Evolutionary conservation across 2,113 vertebrate genomes (phyloP).

Genomic region (Microcebus murinus): DNA sequence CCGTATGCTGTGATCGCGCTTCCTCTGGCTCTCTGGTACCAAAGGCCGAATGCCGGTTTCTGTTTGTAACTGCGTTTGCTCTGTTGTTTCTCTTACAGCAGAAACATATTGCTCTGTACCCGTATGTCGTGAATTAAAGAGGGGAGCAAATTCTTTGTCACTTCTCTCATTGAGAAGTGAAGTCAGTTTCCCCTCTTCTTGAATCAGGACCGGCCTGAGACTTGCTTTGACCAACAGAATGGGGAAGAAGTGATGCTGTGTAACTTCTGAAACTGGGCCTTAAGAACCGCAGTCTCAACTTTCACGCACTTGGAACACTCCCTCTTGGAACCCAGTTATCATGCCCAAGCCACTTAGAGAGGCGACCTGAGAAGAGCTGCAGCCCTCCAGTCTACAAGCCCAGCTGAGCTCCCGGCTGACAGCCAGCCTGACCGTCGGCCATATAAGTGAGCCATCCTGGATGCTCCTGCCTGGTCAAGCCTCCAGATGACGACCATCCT

Average conservation of each 20-base stretch:
- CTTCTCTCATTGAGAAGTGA: neutral
- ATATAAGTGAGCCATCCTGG: neutral
- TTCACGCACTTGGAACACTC: neutral
- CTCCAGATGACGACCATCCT: neutral
- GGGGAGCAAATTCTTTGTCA: neutral
- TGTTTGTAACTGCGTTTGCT: neutral
- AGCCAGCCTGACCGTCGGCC: neutral
- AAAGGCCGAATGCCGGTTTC: neutral
- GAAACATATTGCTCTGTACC: neutral
- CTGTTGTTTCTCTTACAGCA: neutral
- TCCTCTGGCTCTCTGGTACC: neutral
- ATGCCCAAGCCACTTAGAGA: neutral
- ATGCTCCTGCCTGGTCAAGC: rapidly evolving
- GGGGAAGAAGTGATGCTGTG: neutral
- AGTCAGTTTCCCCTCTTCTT: neutral
- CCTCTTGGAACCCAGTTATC: neutral
- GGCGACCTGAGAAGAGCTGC: neutral
- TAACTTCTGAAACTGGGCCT: neutral
- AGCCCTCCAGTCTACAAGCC: neutral
- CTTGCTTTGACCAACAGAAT: neutral
- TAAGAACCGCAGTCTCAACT: neutral
- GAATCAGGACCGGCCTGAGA: neutral
- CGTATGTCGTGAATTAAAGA: neutral
- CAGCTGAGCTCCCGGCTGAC: neutral
- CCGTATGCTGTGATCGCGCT: rapidly evolving